Base-by-base conservation (phyloP, 2,797 vertebrate genomes). In the Nannoperca obscura region DNA sequence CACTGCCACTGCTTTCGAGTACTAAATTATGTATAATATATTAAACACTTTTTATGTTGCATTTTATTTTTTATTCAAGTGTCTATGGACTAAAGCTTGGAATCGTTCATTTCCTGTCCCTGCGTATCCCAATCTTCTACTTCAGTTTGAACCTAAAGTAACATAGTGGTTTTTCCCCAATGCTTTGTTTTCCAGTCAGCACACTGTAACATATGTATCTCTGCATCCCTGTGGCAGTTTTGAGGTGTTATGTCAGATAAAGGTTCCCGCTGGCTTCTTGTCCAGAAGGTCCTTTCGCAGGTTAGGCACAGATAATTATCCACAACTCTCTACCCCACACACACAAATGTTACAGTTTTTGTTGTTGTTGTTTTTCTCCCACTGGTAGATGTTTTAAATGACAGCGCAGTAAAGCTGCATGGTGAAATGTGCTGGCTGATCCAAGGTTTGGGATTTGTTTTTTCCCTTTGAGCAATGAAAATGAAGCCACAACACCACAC, bases 231-330 rank as follows among this genome's bases (percentile, higher is more conserved):
- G 34, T 77, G 65, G 72, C 71, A 72, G 59, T 78, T 80, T 46
- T 74, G 57, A 86, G 46, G 68, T 89, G 72, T 83, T 76, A 80
- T 73, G 30, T 14, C 22, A 81, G 81, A 86, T 82, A 68, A 84
- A 81, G 57, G 47, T 71, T 60, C 64, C 66, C 10, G 11, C 49
- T 66, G 7, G 58, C 63, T 59, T 65, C 38, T 76, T 65, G 67
- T 78, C 47, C 55, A 70, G 55, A 74, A 87, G 63, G 53, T 70
- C 52, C 40, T 83, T 66, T 74, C 52, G 55, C 63, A 61, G 66
- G 59, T 80, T 70, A 72, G 44, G 50, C 52, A 68, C 50, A 36
- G 63, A 70, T 76, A 64, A 73, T 87, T 75, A 81, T 79, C 72
- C 55, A 58, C 34, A 67, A 10, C 58, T 30, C 6, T 70, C 4